phyloP scores from a whole-genome alignment of 2,113 vertebrate genomes.

The Siniperca chuatsi region DNA sequence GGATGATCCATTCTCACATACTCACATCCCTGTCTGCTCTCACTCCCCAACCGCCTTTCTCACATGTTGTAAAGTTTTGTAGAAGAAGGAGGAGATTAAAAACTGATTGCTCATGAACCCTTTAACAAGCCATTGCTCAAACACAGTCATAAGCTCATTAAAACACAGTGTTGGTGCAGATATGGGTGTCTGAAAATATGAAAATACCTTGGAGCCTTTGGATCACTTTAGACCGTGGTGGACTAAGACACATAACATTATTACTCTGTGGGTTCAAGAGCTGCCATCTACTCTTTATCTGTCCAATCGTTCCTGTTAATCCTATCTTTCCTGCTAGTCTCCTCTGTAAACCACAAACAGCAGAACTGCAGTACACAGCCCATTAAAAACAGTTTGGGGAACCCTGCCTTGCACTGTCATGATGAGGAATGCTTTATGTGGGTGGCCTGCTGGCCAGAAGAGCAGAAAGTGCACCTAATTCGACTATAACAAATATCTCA shows the following conservation, averaged over 20 bases:
- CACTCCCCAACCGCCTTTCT: conserved; percentile 24
- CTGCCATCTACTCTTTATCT: conserved; percentile 26
- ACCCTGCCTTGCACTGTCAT: conserved; percentile 22
- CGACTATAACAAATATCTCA: conserved; percentile 40
- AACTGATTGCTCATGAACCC: not conserved
- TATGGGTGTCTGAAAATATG: conserved; percentile 17
- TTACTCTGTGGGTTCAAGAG: conserved; percentile 22
- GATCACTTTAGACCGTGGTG: not conserved
- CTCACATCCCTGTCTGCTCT: conserved; percentile 30
- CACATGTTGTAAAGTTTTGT: conserved; percentile 42
- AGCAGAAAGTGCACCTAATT: conserved; percentile 48
- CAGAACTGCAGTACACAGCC: conserved; percentile 28
- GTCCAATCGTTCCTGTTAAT: conserved; percentile 26
- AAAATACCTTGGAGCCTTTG: conserved; percentile 25
- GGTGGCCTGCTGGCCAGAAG: conserved; percentile 57
- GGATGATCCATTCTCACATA: conserved; percentile 59
- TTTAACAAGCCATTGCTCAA: conserved; percentile 26
- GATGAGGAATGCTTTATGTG: conserved; percentile 46
- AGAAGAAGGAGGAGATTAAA: not conserved
- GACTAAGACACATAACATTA: conserved; percentile 5
- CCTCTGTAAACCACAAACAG: conserved; percentile 36
- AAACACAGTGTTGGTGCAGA: conserved; percentile 20
- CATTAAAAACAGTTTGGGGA: conserved; percentile 35
- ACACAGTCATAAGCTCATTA: conserved; percentile 30
- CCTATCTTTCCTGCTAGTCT: not conserved